Percentiles rank a stretch among this genome's conserved stretches.
phyloP scores from a whole-genome alignment of 2,113 vertebrate species.

The Capricornis sumatraensis region DNA sequence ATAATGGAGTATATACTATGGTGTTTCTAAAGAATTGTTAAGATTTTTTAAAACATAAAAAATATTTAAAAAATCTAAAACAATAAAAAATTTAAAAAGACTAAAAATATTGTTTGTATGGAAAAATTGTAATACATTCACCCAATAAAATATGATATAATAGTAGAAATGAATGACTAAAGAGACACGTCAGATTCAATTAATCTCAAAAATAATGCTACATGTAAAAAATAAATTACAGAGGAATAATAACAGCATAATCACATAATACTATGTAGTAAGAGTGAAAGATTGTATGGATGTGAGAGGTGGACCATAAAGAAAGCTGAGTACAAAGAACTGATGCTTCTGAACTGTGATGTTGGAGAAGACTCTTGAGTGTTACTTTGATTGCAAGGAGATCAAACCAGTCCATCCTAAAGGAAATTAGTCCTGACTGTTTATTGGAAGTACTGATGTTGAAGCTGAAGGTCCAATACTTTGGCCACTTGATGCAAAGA shows the following conservation, averaged over 20 bases:
- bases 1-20: background rate
- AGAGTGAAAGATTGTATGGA: background rate
- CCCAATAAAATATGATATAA: background rate
- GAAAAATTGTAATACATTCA: background rate
- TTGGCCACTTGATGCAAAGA: background rate
- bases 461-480: background rate
- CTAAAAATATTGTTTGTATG: background rate
- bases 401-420: background rate
- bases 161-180: background rate
- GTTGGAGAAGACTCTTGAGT: background rate
- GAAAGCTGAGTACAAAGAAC: background rate
- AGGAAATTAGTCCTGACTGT: background rate
- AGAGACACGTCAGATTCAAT: background rate
- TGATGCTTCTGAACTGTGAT: background rate
- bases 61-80: background rate
- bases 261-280: background rate
- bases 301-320: background rate
- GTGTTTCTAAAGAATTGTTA: background rate
- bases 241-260: background rate
- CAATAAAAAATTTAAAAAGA: background rate
- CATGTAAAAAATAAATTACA: background rate
- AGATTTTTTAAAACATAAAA: background rate
- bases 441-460: background rate
- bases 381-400: background rate
- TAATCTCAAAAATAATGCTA: background rate